Evolutionary conservation across 1,140 invertebrate species (phyloP).

Genomic region (Drosophila lacertosa): DNA sequence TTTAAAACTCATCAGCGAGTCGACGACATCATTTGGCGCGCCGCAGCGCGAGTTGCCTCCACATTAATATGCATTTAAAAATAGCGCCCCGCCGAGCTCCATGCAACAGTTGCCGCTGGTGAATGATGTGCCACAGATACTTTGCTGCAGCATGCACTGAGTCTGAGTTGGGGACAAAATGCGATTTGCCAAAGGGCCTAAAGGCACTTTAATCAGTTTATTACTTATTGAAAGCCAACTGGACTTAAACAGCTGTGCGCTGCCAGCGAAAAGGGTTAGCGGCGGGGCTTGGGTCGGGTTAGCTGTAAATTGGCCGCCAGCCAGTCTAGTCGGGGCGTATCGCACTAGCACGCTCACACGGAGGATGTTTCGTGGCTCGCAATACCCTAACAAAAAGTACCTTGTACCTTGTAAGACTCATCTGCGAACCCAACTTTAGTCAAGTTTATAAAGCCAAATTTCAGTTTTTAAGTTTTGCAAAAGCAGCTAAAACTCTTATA

Average conservation of each 20-base stretch:
- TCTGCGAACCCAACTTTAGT: no score
- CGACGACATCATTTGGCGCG: slow-evolving; percentile 77
- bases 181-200: background rate
- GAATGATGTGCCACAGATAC: slow-evolving; percentile 60
- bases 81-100: slow-evolving; percentile 46
- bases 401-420: background rate
- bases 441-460: no score
- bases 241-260: slow-evolving; percentile 19
- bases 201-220: slow-evolving; percentile 13
- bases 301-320: slow-evolving; percentile 60
- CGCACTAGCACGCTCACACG: background rate
- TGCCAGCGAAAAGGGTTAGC: background rate
- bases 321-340: slow-evolving; percentile 53
- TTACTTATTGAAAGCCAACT: slow-evolving; percentile 19
- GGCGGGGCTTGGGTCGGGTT: slow-evolving; percentile 2
- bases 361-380: background rate
- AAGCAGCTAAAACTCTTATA: no score
- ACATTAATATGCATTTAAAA: slow-evolving; percentile 74
- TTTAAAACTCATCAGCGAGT: slow-evolving; percentile 76
- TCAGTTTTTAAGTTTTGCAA: no score
- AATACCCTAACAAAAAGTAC: background rate
- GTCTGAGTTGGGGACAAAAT: slow-evolving; percentile 13
- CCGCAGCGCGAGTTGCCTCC: slow-evolving; percentile 41
- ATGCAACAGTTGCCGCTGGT: slow-evolving; percentile 35
- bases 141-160: slow-evolving; percentile 26